These are phyloP conservation scores for Mallateleia sp. DNA, from an alignment of 2,888 invertebrate species.

Conservation along the genomic window DNA sequence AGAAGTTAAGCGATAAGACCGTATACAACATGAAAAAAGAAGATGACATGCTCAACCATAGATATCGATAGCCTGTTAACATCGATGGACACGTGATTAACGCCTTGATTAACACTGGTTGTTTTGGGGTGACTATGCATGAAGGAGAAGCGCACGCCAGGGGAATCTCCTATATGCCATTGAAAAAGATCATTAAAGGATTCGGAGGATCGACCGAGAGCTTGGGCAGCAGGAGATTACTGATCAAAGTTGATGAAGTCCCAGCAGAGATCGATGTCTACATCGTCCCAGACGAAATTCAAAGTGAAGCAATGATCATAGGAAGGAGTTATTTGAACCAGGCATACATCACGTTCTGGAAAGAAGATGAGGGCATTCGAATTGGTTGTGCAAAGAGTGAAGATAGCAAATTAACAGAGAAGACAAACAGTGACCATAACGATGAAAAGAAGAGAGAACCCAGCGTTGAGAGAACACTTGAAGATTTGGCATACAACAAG, in stretches of 20 bases:
- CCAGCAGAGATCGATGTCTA: constrained; percentile 23
- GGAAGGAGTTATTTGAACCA: constrained; percentile 21
- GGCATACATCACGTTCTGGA: constrained; percentile 12
- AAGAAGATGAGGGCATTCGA: background rate
- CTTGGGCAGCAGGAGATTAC: background rate
- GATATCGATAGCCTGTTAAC: constrained; percentile 4
- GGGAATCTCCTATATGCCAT: constrained; percentile 1
- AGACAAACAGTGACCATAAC: too few species aligned
- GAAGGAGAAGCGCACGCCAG: constrained; percentile 9
- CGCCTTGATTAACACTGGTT: constrained; percentile 39
- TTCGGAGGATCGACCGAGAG: constrained; percentile 5
- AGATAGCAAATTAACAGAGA: background rate
- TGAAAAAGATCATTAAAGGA: constrained; percentile 6
- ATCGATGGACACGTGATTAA: constrained; percentile 9
- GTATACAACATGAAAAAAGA: background rate
- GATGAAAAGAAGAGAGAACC: background rate
- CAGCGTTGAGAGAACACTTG: too few species aligned
- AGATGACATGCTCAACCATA: background rate
- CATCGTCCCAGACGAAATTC: constrained; percentile 11
- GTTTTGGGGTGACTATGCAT: constrained; percentile 23
- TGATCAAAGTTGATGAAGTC: background rate
- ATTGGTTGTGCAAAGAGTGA: background rate
- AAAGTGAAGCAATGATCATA: constrained; percentile 17
- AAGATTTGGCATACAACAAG: too few species aligned
- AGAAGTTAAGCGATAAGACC: background rate